Conservation (phyloP, 2,888 invertebrate species). For the Adelphocoris suturalis region DNA sequence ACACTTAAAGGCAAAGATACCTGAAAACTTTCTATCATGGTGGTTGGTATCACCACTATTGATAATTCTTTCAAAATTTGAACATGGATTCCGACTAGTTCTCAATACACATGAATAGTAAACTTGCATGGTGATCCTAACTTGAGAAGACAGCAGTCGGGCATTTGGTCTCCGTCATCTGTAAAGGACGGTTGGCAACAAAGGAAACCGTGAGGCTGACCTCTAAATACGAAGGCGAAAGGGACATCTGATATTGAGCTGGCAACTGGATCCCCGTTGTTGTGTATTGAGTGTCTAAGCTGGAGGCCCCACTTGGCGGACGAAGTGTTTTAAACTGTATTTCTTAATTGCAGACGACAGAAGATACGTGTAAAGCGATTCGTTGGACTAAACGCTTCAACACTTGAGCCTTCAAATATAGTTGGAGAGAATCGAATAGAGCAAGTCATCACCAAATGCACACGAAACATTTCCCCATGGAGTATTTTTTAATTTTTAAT, state of each 20-base stretch:
- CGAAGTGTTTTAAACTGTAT: background rate
- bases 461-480: too few species aligned
- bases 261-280: slow-evolving; percentile 24
- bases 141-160: background rate
- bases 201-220: background rate
- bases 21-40: too few species aligned
- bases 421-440: too few species aligned
- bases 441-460: too few species aligned
- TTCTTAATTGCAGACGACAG: background rate
- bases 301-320: background rate
- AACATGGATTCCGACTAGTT: too few species aligned
- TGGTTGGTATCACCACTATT: too few species aligned
- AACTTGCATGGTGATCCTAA: too few species aligned
- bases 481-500: too few species aligned
- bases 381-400: background rate
- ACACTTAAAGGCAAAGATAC: too few species aligned
- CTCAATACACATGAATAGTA: too few species aligned
- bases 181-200: slow-evolving; percentile 1
- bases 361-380: background rate
- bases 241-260: slow-evolving; percentile 34
- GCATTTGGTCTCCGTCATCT: background rate
- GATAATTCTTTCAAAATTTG: too few species aligned
- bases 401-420: background rate
- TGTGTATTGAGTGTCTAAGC: slow-evolving; percentile 25
- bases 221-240: slow-evolving; percentile 19